Evolutionary conservation across 2,113 vertebrate genomes (phyloP).

Genomic region (Pelmatolapia mariae): DNA sequence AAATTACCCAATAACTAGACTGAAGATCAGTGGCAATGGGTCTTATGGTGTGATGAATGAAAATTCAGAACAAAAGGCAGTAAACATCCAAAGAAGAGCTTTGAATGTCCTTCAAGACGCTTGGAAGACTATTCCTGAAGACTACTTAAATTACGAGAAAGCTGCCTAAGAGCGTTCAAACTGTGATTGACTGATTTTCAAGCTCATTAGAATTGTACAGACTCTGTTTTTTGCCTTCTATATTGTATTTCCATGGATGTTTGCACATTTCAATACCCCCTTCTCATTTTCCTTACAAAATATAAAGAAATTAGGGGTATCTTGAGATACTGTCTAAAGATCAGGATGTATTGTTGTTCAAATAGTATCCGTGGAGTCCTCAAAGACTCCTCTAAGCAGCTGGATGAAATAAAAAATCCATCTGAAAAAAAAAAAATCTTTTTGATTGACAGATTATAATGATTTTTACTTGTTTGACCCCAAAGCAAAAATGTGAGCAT

Average conservation of each 20-base stretch:
- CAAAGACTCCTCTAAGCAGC: neutral
- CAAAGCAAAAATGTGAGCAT: neutral
- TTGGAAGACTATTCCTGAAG: neutral
- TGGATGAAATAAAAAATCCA: neutral
- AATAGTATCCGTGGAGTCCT: neutral
- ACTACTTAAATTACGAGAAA: neutral
- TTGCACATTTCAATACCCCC: neutral
- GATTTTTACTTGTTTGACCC: neutral
- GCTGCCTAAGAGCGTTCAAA: neutral
- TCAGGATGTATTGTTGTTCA: neutral
- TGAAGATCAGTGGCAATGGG: neutral
- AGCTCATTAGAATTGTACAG: neutral
- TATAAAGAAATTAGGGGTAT: neutral
- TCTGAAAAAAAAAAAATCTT: accelerated
- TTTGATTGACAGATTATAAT: neutral
- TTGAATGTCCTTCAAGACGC: neutral
- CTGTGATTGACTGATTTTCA: neutral
- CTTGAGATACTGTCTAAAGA: neutral
- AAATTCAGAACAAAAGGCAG: neutral
- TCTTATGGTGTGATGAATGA: neutral
- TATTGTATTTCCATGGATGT: neutral
- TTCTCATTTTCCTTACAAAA: neutral
- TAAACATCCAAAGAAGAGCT: neutral
- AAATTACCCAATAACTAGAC: neutral
- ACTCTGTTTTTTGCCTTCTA: neutral